Base-by-base conservation (phyloP, 2,113 vertebrate genomes). In the Ciconia maguari region DNA sequence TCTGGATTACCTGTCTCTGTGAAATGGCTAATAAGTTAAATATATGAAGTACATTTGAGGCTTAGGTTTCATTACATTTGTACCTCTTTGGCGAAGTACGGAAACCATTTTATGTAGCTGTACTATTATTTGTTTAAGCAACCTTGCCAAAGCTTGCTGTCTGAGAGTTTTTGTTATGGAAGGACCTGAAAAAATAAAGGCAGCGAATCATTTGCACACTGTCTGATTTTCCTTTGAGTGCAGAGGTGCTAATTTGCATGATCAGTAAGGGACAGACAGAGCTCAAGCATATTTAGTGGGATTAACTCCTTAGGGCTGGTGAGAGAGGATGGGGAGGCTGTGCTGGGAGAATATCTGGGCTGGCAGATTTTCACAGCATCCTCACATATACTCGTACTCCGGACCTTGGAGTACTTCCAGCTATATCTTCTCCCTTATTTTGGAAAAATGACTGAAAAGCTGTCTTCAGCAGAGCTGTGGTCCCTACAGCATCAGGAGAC, bases 301-400 rank as follows among this genome's bases (percentile, higher is more conserved):
- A 77, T 84, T 21, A 46, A 61, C 15, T 60, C 87, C 32, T 7
- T 4, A 3, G 61, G 57, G 75, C 26, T 71, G 89, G 25, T 18
- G 41, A 0, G 26, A 44, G 64, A 36, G n/a, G 61, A 17, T 0
- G 8, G 62, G 46, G 51, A 69, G 41, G 70, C 46, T 84, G 69
- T 10, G 62, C 62, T 70, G 68, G 69, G 81, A 32, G 55, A 42
- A 7, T 5, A 18, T 17, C 13, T 3, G 77, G 32, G 68, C 77
- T 70, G 89, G 62, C 36, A 61, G 36, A 9, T 75, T 90, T 44
- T 60, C 84, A 26, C 76, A 66, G 42, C 81, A 49, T 18, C 71
- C 49, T 68, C 5, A 7, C 1, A 0, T 19, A 18, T 10, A 4
- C 36, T 77, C 4, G 0, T 11, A 2, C 2, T 0, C 42, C 1